Conservation (phyloP, 2,113 vertebrate genomes). For the Bambusicola thoracicus region DNA sequence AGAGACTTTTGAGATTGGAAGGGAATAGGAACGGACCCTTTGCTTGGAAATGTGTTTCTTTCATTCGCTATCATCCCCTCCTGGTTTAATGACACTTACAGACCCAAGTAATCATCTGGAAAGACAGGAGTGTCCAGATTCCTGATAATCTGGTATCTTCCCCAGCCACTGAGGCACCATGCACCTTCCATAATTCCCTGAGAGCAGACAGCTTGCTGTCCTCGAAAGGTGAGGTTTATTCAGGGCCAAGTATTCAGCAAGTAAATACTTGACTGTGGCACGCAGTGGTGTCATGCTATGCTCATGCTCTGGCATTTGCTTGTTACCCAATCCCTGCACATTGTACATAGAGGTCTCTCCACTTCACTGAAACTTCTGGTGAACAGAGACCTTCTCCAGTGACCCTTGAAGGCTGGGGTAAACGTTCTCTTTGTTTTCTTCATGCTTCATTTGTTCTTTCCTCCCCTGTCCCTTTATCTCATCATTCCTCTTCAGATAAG, state of each 20-base stretch:
- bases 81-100: not conserved
- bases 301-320: not conserved
- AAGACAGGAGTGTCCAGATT: constrained; percentile 38
- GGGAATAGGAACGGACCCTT: not conserved
- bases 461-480: constrained; percentile 28
- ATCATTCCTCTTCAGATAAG: constrained; percentile 44
- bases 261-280: not conserved
- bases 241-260: not conserved
- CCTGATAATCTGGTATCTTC: not conserved
- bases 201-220: not conserved
- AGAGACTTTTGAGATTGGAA: not conserved
- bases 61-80: not conserved
- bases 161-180: not conserved
- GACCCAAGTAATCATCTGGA: not conserved
- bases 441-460: not conserved
- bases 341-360: not conserved
- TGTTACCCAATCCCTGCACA: not conserved
- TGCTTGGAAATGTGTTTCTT: not conserved
- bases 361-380: not conserved
- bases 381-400: not conserved
- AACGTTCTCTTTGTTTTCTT: constrained; percentile 19
- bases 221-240: not conserved
- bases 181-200: not conserved
- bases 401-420: not conserved
- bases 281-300: not conserved